phyloP scores from a whole-genome alignment of 2,113 vertebrate species.

The Limanda limanda region DNA sequence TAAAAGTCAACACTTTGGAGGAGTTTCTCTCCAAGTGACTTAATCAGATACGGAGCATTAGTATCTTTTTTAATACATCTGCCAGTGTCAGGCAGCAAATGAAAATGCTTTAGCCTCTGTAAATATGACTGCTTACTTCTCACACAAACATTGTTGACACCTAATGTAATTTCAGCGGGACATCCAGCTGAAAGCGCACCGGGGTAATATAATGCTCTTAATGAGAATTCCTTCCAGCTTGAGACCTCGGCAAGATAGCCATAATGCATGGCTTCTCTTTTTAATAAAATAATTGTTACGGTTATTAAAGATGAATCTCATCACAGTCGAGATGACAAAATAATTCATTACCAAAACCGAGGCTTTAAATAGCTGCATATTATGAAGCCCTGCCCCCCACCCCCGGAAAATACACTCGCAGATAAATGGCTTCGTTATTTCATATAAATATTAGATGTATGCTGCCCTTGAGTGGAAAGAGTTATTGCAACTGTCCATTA shows the following conservation, averaged over 20 bases:
- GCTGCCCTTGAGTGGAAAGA: constrained; percentile 75
- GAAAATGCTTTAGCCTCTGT: constrained; percentile 73
- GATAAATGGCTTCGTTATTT: constrained; percentile 81
- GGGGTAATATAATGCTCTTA: constrained; percentile 84
- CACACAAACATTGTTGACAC: constrained; percentile 85
- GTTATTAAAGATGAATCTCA: constrained; percentile 88
- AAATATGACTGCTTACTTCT: constrained; percentile 84
- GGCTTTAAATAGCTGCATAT: constrained; percentile 87
- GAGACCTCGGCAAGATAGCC: constrained; percentile 81
- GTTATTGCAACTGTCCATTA: constrained; percentile 67
- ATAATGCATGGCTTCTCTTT: constrained; percentile 81
- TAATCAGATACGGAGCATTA: constrained; percentile 78
- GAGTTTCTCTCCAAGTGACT: constrained; percentile 70
- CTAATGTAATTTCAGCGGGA: constrained; percentile 82
- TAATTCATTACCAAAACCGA: constrained; percentile 84
- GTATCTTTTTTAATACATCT: constrained; percentile 83
- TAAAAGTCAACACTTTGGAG: constrained; percentile 78
- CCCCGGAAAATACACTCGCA: constrained; percentile 73
- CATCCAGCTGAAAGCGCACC: constrained; percentile 79
- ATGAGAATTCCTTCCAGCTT: constrained; percentile 83
- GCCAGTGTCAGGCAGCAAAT: constrained; percentile 73
- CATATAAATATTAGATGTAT: constrained; percentile 81
- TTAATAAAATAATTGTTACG: constrained; percentile 87
- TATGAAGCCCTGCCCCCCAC: constrained; percentile 65
- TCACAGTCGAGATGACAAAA: constrained; percentile 85